Conservation (phyloP, 2,888 invertebrate species). For the Teleogryllus oceanicus region DNA sequence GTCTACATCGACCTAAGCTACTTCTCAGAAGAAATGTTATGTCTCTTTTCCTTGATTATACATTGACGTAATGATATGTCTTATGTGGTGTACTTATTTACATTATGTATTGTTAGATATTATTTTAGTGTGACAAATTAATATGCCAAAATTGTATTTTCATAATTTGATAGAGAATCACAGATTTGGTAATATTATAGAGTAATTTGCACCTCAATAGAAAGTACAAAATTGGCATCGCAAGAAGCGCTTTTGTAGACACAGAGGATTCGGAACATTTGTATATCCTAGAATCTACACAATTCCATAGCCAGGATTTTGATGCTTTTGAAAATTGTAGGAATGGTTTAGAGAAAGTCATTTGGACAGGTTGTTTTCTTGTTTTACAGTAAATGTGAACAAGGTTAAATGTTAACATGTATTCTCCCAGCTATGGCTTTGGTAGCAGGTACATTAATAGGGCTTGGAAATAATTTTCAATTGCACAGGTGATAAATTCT, state of each 20-base stretch:
- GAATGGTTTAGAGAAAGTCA: too few relatives aligned
- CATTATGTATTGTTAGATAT: conserved; percentile 36
- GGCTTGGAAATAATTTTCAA: too few relatives aligned
- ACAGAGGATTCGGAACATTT: background rate
- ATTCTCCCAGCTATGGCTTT: too few relatives aligned
- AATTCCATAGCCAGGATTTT: background rate
- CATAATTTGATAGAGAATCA: conserved; percentile 25
- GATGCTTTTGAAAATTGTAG: background rate
- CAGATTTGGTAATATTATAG: background rate
- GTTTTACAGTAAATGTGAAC: too few relatives aligned
- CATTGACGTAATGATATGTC: conserved; percentile 32
- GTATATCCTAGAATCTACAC: background rate
- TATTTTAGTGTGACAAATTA: conserved; percentile 18
- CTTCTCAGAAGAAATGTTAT: background rate
- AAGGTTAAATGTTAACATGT: too few relatives aligned
- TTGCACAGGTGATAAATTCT: too few relatives aligned
- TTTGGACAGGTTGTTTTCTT: too few relatives aligned
- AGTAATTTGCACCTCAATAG: conserved; percentile 24
- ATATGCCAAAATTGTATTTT: background rate
- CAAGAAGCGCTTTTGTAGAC: background rate
- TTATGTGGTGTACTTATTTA: conserved; percentile 32
- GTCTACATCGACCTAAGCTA: too few relatives aligned
- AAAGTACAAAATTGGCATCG: background rate
- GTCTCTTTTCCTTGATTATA: conserved; percentile 31
- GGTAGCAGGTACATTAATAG: too few relatives aligned